These are phyloP conservation scores for Arrhopalites spinosus DNA, from an alignment of 2,888 invertebrate species.

Conservation along the genomic window DNA sequence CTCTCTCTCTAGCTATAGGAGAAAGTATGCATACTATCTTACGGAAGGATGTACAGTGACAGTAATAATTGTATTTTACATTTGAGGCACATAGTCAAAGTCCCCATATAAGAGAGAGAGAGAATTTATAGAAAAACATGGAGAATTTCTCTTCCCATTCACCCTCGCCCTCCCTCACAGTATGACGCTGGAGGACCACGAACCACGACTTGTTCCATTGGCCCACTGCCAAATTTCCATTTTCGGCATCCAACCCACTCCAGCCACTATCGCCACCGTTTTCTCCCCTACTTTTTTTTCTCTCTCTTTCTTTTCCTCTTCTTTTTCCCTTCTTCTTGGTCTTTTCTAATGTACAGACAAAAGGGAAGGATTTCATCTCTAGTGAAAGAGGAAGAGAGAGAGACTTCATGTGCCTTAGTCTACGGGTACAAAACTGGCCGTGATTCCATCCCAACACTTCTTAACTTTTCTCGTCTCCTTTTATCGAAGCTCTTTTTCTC, in stretches of 20 bases:
- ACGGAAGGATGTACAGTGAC: no score
- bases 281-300: background rate
- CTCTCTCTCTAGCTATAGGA: slow-evolving; percentile 7
- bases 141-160: slow-evolving; percentile 1
- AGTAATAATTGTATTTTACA: background rate
- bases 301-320: background rate
- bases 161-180: slow-evolving; percentile 31
- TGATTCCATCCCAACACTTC: background rate
- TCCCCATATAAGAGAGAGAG: background rate
- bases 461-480: background rate
- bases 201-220: slow-evolving; percentile 31
- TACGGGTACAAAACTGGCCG: background rate
- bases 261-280: background rate
- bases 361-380: no score
- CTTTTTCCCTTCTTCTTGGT: no score
- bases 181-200: slow-evolving; percentile 32
- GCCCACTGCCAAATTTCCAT: slow-evolving; percentile 31
- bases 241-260: background rate
- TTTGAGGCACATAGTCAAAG: no score
- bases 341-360: no score
- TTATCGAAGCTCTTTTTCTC: slow-evolving; percentile 11
- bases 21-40: background rate
- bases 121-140: slow-evolving; percentile 4
- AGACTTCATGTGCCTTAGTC: background rate
- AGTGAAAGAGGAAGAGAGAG: background rate